Percentiles rank a stretch among this genome's conserved stretches.
phyloP scores from a whole-genome alignment of 2,888 invertebrate species.

The Mythimna ferrago region DNA sequence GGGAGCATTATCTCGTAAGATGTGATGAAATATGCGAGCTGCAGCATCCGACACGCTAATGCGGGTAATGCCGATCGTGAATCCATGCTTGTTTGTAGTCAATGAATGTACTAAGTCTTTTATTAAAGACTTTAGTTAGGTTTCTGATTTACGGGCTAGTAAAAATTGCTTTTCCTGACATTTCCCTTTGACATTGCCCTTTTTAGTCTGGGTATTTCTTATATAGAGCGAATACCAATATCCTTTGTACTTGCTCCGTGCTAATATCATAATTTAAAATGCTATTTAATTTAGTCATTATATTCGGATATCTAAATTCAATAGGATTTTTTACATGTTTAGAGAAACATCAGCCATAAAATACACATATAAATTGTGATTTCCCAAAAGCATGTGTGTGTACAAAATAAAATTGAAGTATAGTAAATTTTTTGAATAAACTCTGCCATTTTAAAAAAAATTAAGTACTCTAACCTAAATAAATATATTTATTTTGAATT shows the following conservation, averaged over 20 bases:
- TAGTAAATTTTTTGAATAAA: no score
- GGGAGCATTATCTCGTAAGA: conserved; percentile 64
- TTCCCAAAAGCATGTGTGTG: no score
- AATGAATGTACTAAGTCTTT: conserved; percentile 23
- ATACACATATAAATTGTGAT: no score
- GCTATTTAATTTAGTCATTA: neutral
- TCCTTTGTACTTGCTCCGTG: no score
- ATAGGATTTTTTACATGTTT: no score
- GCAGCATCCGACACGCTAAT: conserved; percentile 63
- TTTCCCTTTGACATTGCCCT: neutral
- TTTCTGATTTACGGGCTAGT: neutral
- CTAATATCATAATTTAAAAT: no score
- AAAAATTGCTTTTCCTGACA: neutral
- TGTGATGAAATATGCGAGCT: conserved; percentile 67
- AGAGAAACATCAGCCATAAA: no score
- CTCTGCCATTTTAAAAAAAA: no score
- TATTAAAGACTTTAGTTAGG: neutral
- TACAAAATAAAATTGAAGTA: no score
- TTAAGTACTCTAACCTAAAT: no score
- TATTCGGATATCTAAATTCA: no score
- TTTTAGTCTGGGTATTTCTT: neutral
- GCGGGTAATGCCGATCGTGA: conserved; percentile 55
- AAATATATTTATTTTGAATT: no score
- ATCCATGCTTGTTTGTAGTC: conserved; percentile 61
- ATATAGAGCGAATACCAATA: neutral